Evolutionary conservation across 2,113 vertebrate genomes (phyloP), one percentile per base, ranked within the genome.

Genomic region (Gobius niger): DNA sequence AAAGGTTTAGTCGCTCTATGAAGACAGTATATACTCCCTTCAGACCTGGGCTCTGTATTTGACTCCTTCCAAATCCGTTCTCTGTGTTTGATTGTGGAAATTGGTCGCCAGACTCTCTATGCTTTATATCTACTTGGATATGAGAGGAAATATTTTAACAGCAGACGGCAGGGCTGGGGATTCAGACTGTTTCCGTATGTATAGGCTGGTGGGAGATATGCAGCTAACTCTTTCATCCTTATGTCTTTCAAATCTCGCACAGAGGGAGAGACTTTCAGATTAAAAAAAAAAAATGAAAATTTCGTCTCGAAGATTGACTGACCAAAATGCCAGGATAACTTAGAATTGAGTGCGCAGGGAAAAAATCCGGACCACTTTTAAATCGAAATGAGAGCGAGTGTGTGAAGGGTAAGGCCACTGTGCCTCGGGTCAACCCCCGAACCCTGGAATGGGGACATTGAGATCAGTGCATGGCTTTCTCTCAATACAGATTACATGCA

Each of bases 401-500:
- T 57, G 70, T 40, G 54, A 70, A 75, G 44, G 56, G 64, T 18
- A 24, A 65, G 77, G 62, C 75, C 18, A 13, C 75, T 14, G 73
- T 15, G 65, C 41, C 15, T 63, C 54, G 24, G 70, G 73, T 75
- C 82, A 62, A 86, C 82, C 80, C 63, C 76, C 12, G 85, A 82
- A 82, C 77, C 82, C 78, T 63, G n/a, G 52, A 47, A 13, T 59
- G 68, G 41, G 34, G 53, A 49, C 34, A 68, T 61, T 78, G 44
- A 82, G 73, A 85, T 89, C 82, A 84, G 57, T 70, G 18, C 24
- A 6, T 73, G 82, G 78, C 72, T 76, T 87, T 89, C 85, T 73
- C 84, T 88, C 89, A 89, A 85, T 66, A 71, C 83, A 86, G 83
- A 88, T 90, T 87, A 87, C 87, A 89, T 82, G 86, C 89, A 79